phyloP scores from a whole-genome alignment of 2,888 invertebrate species.

The Ormyrus pomaceus region DNA sequence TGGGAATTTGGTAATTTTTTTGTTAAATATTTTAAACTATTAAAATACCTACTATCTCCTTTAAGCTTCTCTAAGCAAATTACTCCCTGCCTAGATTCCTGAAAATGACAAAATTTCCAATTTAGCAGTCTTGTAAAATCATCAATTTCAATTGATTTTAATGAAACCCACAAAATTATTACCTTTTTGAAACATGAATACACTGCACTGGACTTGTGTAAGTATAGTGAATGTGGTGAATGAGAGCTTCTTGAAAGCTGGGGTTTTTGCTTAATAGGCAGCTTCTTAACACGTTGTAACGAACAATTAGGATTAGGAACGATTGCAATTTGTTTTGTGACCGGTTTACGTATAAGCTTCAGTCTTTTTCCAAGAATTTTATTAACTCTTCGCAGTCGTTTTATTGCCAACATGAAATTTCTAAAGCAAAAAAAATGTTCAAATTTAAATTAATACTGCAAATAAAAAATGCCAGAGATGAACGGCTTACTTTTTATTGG shows the following conservation, averaged over 20 bases:
- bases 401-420: constrained; percentile 61
- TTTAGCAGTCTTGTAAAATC: neutral
- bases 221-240: neutral
- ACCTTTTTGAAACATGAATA: constrained; percentile 49
- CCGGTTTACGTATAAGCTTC: constrained; percentile 36
- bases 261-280: neutral
- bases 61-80: constrained; percentile 59
- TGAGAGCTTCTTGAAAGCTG: neutral
- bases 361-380: constrained; percentile 40
- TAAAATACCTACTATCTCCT: constrained; percentile 64
- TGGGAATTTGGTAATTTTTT: constrained; percentile 60
- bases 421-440: constrained; percentile 59
- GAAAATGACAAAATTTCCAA: constrained; percentile 28
- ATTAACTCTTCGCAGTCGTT: constrained; percentile 58
- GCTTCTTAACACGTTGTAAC: neutral
- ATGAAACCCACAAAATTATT: constrained; percentile 4
- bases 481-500: constrained; percentile 66
- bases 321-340: constrained; percentile 4
- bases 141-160: neutral
- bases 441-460: constrained; percentile 15
- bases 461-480: neutral
- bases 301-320: neutral
- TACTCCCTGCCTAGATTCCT: constrained; percentile 60
- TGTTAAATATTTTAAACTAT: constrained; percentile 64
- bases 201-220: constrained; percentile 33